These are phyloP conservation scores for Zosterops pallidus DNA, from an alignment of 2,113 vertebrate species.

Conservation along the genomic window DNA sequence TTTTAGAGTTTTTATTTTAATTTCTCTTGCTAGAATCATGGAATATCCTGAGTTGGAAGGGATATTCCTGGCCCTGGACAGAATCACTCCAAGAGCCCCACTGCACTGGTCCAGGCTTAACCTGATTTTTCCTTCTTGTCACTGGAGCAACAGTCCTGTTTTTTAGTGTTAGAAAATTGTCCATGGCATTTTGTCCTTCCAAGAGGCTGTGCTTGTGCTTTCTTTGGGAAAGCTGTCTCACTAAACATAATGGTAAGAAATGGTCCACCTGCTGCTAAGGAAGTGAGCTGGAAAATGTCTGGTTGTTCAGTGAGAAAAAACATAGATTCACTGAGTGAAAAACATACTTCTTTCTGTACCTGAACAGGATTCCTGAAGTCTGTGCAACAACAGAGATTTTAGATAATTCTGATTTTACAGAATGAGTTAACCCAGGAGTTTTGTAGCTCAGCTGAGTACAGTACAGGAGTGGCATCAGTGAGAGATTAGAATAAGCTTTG, in stretches of 20 bases:
- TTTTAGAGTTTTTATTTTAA: neutral
- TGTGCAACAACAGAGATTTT: neutral
- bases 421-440: neutral
- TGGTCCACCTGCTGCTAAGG: neutral
- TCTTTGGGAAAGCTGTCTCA: neutral
- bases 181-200: neutral
- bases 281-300: neutral
- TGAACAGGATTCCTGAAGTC: neutral
- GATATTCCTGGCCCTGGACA: neutral
- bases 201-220: neutral
- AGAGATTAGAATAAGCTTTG: slow-evolving; percentile 33
- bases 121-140: neutral
- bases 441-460: slow-evolving; percentile 22
- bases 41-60: neutral
- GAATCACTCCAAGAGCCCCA: neutral
- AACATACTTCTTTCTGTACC: neutral
- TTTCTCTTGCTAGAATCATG: neutral
- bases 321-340: neutral
- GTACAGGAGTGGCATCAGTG: slow-evolving; percentile 16
- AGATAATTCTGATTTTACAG: neutral
- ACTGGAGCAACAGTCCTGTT: neutral
- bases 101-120: neutral
- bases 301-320: neutral
- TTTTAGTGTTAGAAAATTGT: neutral
- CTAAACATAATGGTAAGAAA: neutral